These are phyloP conservation scores for Tychaedon coryphoeus DNA, from an alignment of 2,113 vertebrate species.

Conservation along the genomic window DNA sequence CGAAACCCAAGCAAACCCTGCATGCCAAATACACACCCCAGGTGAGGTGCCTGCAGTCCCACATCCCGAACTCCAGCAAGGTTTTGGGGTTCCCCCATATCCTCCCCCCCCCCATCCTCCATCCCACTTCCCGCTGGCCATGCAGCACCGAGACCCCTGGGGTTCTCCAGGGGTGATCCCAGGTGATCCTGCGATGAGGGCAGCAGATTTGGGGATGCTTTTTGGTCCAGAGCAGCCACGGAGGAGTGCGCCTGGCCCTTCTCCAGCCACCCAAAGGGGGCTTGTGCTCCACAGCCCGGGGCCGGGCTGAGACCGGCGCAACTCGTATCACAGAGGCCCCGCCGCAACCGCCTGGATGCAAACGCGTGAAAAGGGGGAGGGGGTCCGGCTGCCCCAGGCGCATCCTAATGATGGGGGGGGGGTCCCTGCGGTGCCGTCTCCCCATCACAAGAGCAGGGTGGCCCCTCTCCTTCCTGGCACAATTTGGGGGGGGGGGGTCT, in stretches of 20 bases:
- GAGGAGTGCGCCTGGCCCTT: background rate
- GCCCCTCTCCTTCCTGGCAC: background rate
- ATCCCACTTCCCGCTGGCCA: accelerated
- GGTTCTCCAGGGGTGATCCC: background rate
- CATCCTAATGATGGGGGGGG: accelerated
- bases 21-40: accelerated
- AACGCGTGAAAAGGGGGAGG: background rate
- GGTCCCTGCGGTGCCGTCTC: no score
- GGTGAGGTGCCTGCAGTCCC: background rate
- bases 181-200: background rate
- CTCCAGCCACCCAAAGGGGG: background rate
- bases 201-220: background rate
- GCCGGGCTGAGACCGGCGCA: background rate
- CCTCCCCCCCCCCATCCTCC: background rate
- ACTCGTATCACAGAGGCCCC: background rate
- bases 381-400: background rate
- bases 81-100: background rate
- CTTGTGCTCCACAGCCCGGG: background rate
- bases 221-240: background rate
- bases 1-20: background rate
- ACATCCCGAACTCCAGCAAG: background rate
- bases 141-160: background rate
- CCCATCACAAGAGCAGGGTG: background rate
- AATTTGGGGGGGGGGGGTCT: background rate
- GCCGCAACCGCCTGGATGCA: background rate